Evolutionary conservation across 2,888 invertebrate species (phyloP), one percentile per base, ranked within the genome.

Genomic region (Scaeva pyrastri): DNA sequence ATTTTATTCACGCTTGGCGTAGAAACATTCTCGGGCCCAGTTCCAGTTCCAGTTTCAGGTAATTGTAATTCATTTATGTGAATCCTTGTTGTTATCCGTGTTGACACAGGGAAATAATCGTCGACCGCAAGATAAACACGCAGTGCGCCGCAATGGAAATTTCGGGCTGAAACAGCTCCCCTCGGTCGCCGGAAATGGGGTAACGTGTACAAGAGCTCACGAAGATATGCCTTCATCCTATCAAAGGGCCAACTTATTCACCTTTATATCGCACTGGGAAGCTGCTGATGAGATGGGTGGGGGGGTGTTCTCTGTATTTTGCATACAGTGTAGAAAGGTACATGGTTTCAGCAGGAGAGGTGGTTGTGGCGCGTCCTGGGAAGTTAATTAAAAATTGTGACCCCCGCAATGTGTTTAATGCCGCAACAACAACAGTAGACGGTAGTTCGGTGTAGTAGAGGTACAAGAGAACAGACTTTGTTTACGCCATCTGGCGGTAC

Each of bases 1-100:
- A 86, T 86, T 86, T 86, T 86, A 78, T 86, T 86, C 86, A 86
- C 86, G 86, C 86, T 82, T 64, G 50, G 58, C 74, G 78, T 82
- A 86, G 71, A 82, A 78, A 78, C 86, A 74, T 70, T 77, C 55
- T 76, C 60, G 55, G 31, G 62, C 50, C 56, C 52, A 48, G 73
- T 64, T 58, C 48, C 19, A 48, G 45, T 8, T 48, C n/a, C 45
- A 48, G 31, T 31, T 31, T 0, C 82, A 86, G 86, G 86, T 86
- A 82, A 86, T 86, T 86, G 82, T 86, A 82, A 86, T 86, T 86
- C 86, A 86, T 86, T 86, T 86, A 86, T 86, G 82, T 77, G 86
- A 86, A 86, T 86, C 86, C 86, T 86, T 86, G 86, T 86, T 86
- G 86, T 86, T 86, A 86, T 86, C 86, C 86, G 86, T 86, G 86